Evolutionary conservation across 2,797 vertebrate species (phyloP).

Genomic region (Acridotheres tristis): DNA sequence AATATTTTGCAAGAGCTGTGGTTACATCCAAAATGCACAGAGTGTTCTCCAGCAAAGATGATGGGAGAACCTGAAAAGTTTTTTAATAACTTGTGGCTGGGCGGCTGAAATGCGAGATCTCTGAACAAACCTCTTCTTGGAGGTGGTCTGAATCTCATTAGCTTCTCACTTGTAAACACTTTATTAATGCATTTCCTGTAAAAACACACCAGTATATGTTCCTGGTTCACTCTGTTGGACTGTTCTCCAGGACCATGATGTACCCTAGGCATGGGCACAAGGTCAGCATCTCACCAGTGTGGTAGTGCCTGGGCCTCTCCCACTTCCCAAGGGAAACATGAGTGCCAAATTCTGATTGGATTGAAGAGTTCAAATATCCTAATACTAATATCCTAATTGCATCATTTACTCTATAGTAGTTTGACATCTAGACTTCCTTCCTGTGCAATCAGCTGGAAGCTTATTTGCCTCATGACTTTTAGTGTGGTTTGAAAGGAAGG

Average conservation of each 20-base stretch:
- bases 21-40: background rate
- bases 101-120: background rate
- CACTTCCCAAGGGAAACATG: background rate
- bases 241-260: background rate
- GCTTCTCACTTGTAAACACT: background rate
- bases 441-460: background rate
- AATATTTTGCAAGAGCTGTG: background rate
- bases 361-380: background rate
- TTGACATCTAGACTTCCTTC: slow-evolving; percentile 25
- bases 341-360: background rate
- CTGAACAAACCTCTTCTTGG: background rate
- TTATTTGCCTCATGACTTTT: background rate
- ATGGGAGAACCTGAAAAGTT: background rate
- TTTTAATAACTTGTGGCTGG: background rate
- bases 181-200: background rate
- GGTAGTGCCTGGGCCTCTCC: background rate
- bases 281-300: background rate
- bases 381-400: background rate
- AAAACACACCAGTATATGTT: background rate
- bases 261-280: background rate
- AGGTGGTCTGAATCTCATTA: background rate
- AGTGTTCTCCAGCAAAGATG: background rate
- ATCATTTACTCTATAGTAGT: background rate
- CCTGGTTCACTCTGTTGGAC: background rate
- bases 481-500: background rate